Percentiles rank a stretch among this genome's conserved stretches.
phyloP scores from a whole-genome alignment of 2,797 vertebrate genomes.

The Poeciliopsis paucimaculata region DNA sequence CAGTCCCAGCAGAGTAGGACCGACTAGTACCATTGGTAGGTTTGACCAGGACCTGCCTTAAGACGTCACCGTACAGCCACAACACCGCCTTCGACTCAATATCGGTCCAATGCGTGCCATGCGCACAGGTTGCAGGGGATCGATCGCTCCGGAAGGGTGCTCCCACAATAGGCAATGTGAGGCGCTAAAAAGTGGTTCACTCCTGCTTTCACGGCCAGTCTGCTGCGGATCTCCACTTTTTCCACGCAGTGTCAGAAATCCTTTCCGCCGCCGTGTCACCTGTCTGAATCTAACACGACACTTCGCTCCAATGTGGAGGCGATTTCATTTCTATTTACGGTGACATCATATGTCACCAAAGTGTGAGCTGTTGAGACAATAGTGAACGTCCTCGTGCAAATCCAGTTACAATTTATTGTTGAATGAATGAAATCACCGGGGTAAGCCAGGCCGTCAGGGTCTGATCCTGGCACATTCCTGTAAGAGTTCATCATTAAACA shows the following conservation, averaged over 20 bases:
- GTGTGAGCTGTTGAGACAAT: not conserved
- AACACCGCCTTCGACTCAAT: constrained; percentile 77
- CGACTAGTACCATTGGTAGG: constrained; percentile 83
- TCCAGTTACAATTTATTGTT: constrained; percentile 60
- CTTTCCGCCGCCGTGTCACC: constrained; percentile 63
- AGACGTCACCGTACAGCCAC: constrained; percentile 80
- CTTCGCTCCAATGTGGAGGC: not conserved
- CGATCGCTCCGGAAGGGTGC: constrained; percentile 53
- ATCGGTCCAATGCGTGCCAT: constrained; percentile 66
- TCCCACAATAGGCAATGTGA: not conserved
- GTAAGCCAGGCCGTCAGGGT: constrained; percentile 47
- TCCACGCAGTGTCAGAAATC: constrained; percentile 57
- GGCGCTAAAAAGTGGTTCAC: constrained; percentile 44
- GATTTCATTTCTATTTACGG: not conserved
- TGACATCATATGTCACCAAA: constrained; percentile 5
- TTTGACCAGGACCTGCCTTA: constrained; percentile 82
- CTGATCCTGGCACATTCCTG: constrained; percentile 32
- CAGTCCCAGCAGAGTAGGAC: constrained; percentile 80
- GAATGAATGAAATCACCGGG: constrained; percentile 12
- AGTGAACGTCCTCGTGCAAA: constrained; percentile 6
- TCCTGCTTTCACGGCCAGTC: constrained; percentile 34
- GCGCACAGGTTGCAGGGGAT: constrained; percentile 77
- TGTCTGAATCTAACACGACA: constrained; percentile 40
- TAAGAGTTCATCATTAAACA: constrained; percentile 65
- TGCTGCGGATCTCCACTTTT: constrained; percentile 34